phyloP scores from a whole-genome alignment of 2,113 vertebrate genomes.

The Pituophis catenifer region DNA sequence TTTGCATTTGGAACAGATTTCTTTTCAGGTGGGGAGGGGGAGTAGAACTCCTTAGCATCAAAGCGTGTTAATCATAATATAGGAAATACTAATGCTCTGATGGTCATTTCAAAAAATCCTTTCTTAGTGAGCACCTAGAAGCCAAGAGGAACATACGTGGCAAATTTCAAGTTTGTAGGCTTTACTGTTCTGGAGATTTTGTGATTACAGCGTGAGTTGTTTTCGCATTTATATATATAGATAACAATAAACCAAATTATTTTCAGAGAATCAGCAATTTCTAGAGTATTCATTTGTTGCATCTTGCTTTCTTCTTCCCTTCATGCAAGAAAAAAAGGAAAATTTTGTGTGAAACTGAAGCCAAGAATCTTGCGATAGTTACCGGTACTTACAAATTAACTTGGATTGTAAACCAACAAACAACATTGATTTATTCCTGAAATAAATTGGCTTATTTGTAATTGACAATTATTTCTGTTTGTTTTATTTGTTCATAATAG shows the following conservation, averaged over 20 bases:
- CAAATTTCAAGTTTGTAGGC: no score
- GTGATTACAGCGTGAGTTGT: no score
- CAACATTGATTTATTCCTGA: background rate
- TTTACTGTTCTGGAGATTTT: no score
- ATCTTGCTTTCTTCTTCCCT: background rate
- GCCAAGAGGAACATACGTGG: no score
- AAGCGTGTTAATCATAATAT: no score
- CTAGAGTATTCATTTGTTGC: background rate
- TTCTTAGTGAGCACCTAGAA: no score
- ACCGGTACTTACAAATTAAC: background rate
- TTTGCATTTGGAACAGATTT: no score
- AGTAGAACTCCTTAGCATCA: no score
- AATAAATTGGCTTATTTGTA: background rate
- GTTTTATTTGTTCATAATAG: background rate
- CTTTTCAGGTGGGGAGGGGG: no score
- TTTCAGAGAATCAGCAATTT: background rate
- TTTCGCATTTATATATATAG: no score
- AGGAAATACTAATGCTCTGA: no score
- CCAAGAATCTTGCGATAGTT: background rate
- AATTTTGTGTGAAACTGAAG: background rate
- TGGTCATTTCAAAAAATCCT: no score
- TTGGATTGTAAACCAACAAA: background rate
- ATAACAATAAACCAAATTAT: background rate
- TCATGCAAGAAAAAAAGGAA: background rate
- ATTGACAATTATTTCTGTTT: background rate